Conservation (phyloP, 2,888 invertebrate genomes). For the Cantharis flavilabris region DNA sequence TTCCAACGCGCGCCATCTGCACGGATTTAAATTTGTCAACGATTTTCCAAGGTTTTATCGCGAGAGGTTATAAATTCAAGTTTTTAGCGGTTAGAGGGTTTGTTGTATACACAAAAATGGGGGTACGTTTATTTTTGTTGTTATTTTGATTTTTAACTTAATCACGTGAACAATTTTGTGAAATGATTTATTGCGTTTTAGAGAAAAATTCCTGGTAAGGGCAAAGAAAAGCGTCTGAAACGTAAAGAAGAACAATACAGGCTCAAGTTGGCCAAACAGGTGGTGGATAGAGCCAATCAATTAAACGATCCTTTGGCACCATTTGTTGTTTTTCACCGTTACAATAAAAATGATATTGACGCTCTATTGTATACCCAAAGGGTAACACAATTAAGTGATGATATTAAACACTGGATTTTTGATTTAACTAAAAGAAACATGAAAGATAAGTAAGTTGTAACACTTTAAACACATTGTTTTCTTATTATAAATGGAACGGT, state of each 20-base stretch:
- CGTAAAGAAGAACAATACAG: conserved; percentile 65
- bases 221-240: conserved; percentile 66
- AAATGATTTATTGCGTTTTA: conserved; percentile 45
- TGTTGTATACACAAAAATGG: background rate
- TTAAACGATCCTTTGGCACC: conserved; percentile 63
- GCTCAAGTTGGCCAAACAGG: conserved; percentile 63
- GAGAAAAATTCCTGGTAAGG: conserved; percentile 62
- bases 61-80: background rate
- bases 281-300: conserved; percentile 66
- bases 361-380: conserved; percentile 65
- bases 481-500: conserved; percentile 8
- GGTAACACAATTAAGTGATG: conserved; percentile 62
- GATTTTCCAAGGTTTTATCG: background rate
- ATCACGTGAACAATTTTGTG: background rate
- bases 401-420: conserved; percentile 70
- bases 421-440: conserved; percentile 79
- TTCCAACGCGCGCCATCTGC: background rate
- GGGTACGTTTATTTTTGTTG: background rate
- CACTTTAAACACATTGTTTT: background rate
- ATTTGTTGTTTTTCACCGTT: conserved; percentile 66
- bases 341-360: conserved; percentile 63
- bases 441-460: conserved; percentile 68
- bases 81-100: background rate
- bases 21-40: background rate
- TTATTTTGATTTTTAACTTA: background rate